Evolutionary conservation across 2,888 invertebrate species (phyloP), one percentile per base, ranked within the genome.

Genomic region (Stenchaetothrips biformis): DNA sequence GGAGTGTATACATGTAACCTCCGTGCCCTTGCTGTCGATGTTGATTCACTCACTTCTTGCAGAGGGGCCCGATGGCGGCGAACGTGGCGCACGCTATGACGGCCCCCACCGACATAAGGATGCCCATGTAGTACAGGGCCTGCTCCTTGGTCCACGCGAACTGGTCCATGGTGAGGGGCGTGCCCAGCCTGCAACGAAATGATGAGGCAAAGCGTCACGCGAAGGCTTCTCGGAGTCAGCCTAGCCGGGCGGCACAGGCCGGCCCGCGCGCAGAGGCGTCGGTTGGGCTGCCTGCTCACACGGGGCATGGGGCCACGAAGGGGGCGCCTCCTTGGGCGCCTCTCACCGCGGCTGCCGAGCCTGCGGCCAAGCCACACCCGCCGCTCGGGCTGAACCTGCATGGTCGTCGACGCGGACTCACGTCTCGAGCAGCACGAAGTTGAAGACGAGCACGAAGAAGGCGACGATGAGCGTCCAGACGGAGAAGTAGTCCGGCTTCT

Each of bases 351-450:
- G 53, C 25, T 67, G 77, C 37, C 37, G 4, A 37, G 1, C n/a
- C n/a, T n/a, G n/a, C n/a, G n/a, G 37, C 37, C 37, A 37, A 37
- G 37, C 37, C 37, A 37, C 37, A 4, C 37, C 37, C 37, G 37
- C 37, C 37, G 37, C 2, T 4, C 37, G 37, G 37, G 2, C 37
- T 37, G 37, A 37, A 37, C 27, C 78, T 59, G 18, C 16, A 1
- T 37, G 18, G 9, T 48, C 21, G 4, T 47, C 62, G 47, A 74
- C 59, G 59, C 37, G 74, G 78, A 87, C 89, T 89, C 86, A 91
- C 89, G 95, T 95, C 89, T 96, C 96, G 84, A 95, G 88, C 82
- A 96, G 89, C 84, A 96, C 95, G 87, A 95, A 95, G 88, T 95
- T 95, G 86, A 95, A 95, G 80, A 94, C 93, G 83, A 95, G 89